These are phyloP conservation scores for Drosophila mayaguana DNA, from an alignment of 2,888 invertebrate species.

Conservation along the genomic window DNA sequence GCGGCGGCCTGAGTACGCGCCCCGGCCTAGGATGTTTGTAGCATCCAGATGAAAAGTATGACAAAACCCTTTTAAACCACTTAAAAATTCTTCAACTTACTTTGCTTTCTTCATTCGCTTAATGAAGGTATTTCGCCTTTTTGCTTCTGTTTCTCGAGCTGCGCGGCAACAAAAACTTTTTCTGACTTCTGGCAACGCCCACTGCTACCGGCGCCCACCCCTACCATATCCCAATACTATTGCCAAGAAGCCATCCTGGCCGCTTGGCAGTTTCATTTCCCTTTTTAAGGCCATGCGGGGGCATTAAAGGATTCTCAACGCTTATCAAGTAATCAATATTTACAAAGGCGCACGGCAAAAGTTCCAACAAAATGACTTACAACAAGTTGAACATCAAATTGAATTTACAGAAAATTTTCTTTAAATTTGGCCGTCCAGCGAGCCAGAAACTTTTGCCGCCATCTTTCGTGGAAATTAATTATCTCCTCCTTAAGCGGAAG, in stretches of 20 bases:
- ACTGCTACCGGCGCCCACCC: background rate
- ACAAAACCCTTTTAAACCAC: constrained; percentile 81
- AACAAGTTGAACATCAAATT: constrained; percentile 66
- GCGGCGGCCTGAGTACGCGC: too few species aligned
- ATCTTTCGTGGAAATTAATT: constrained; percentile 69
- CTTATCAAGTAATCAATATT: constrained; percentile 80
- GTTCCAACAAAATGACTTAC: constrained; percentile 55
- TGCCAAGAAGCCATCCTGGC: constrained; percentile 18
- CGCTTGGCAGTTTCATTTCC: constrained; percentile 62
- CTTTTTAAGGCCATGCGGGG: constrained; percentile 49
- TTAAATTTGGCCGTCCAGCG: constrained; percentile 59
- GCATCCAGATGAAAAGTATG: constrained; percentile 74
- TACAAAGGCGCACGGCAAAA: constrained; percentile 66
- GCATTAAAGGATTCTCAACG: constrained; percentile 71
- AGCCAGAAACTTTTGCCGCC: constrained; percentile 56
- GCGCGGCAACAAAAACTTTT: constrained; percentile 56
- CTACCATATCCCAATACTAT: constrained; percentile 9
- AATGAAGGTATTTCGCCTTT: constrained; percentile 81
- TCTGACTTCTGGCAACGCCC: constrained; percentile 33
- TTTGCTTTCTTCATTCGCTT: constrained; percentile 81
- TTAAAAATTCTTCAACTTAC: constrained; percentile 80
- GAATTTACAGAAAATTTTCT: constrained; percentile 63
- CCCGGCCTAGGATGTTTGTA: constrained; percentile 19
- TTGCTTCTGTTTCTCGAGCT: constrained; percentile 60
- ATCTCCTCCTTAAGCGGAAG: constrained; percentile 66